Base-by-base conservation (phyloP, 2,888 invertebrate species). In the Tiliacea citrago region DNA sequence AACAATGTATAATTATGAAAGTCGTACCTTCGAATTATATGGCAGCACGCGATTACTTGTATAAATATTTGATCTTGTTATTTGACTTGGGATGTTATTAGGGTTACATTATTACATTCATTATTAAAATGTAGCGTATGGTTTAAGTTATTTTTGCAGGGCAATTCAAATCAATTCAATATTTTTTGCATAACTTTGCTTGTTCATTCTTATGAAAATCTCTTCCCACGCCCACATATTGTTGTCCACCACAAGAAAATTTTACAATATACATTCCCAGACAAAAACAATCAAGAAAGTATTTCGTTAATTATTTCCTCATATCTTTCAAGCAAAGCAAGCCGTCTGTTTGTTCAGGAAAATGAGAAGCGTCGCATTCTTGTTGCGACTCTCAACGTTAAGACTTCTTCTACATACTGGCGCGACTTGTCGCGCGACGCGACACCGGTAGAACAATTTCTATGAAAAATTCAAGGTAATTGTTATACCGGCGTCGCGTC, bases 301-400 rank as follows among this genome's bases (percentile, higher is more conserved):
- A 57, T 67, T 65, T 79, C 47, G 18, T 55, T 65, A 67, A 84
- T 78, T 69, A 81, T 72, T 70, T 75, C 58, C 73, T 79, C 79
- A 79, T 86, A 79, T 77, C 69, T 71, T 77, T 65, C 73, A 66
- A n/a, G n/a, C n/a, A n/a, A n/a, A n/a, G 79, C 68, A 68, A 65
- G 51, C 65, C 35, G 70, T 57, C 47, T 85, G 80, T 90, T 86
- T 89, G 88, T 83, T 75, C 73, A 79, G 75, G 81, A 85, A 88
- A 87, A 90, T 90, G 89, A 90, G 90, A 83, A 79, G 84, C 84
- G 84, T 87, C 85, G 83, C 85, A 87, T 88, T 88, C 88, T 80
- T 88, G 91, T 90, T 88, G 82, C 71, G 71, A 49, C 68, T 57
- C 53, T 75, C 85, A 87, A 85, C 87, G 84, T 83, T 87, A n/a